Percentiles rank a stretch among this genome's conserved stretches.
phyloP scores from a whole-genome alignment of 2,113 vertebrate genomes.

The Melanostigma gelatinosum region DNA sequence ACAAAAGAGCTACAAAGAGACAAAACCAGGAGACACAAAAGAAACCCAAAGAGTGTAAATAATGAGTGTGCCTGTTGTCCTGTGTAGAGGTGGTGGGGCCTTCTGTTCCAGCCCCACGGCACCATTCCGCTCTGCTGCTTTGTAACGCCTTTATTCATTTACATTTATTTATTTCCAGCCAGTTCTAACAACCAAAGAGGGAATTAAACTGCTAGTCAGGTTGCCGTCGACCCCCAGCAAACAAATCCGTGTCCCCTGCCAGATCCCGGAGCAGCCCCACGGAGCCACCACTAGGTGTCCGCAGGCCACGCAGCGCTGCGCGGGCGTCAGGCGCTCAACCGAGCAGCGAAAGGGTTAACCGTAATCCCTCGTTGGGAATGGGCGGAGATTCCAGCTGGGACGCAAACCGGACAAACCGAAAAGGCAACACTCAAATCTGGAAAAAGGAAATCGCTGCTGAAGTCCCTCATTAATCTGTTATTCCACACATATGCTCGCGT shows the following conservation, averaged over 20 bases:
- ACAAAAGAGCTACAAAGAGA: no score
- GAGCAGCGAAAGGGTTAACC: slow-evolving; percentile 49
- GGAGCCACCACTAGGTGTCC: slow-evolving; percentile 28
- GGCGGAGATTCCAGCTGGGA: slow-evolving; percentile 63
- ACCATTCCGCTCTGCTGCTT: no score
- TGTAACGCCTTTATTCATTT: no score
- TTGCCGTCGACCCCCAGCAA: neutral
- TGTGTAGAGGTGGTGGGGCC: no score
- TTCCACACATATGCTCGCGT: neutral
- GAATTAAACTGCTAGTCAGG: no score
- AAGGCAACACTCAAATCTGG: neutral
- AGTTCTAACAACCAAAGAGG: neutral
- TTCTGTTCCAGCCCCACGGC: no score
- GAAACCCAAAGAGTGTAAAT: no score
- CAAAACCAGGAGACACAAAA: no score
- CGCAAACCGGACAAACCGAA: slow-evolving; percentile 26
- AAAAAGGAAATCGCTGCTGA: neutral
- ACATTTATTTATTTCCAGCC: no score
- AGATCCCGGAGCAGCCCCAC: neutral
- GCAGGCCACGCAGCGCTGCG: neutral
- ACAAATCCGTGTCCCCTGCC: neutral
- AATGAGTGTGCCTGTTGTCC: no score
- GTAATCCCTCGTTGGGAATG: neutral
- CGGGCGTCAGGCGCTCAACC: neutral
- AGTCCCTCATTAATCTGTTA: neutral